phyloP scores from a whole-genome alignment of 2,888 invertebrate genomes.

The Alviniconcha strummeri region DNA sequence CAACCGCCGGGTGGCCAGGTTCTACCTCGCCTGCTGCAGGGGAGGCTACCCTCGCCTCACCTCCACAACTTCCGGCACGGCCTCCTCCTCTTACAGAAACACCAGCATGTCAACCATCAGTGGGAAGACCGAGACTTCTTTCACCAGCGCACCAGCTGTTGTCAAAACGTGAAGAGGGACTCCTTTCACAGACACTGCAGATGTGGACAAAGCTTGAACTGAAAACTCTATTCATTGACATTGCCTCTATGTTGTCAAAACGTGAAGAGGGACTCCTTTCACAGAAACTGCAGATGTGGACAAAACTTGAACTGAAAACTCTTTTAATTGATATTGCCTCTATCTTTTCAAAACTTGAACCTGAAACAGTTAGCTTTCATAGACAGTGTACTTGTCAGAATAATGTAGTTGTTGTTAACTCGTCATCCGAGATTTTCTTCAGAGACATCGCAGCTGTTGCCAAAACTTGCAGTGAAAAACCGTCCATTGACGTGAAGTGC shows the following conservation, averaged over 20 bases:
- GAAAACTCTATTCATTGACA: no score
- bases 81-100: constrained; percentile 16
- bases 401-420: no score
- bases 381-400: not conserved
- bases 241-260: no score
- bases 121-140: not conserved
- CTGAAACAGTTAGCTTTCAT: no score
- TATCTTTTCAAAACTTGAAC: no score
- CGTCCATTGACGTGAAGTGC: no score
- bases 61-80: not conserved
- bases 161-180: not conserved
- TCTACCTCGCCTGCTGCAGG: constrained; percentile 29
- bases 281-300: not conserved
- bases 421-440: no score
- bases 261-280: no score
- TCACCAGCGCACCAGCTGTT: not conserved
- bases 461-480: no score
- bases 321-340: no score
- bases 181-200: constrained; percentile 4
- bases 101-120: constrained; percentile 7
- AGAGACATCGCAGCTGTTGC: not conserved
- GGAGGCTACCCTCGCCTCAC: not conserved
- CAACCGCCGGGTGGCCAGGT: constrained; percentile 38
- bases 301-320: no score
- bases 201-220: no score